phyloP scores from a whole-genome alignment of 2,888 invertebrate species.

The Trichacis sp. region DNA sequence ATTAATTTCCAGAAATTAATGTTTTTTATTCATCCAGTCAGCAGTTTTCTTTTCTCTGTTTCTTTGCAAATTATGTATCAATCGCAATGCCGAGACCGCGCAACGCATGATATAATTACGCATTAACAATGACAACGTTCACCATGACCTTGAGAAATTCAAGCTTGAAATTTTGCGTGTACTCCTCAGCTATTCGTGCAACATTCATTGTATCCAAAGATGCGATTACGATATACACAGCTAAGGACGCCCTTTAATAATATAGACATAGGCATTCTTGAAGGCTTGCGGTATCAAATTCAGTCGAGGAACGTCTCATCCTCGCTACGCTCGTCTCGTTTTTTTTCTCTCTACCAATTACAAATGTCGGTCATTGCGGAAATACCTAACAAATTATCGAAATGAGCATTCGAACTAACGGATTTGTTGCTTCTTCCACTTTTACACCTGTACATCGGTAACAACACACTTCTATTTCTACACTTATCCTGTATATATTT shows the following conservation, averaged over 20 bases:
- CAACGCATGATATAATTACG: slow-evolving; percentile 1
- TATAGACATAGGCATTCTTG: slow-evolving; percentile 48
- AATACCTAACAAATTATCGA: slow-evolving; percentile 33
- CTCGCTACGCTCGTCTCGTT: slow-evolving; percentile 31
- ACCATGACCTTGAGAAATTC: slow-evolving; percentile 37
- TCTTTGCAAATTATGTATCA: background rate
- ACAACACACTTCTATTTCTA: slow-evolving; percentile 39
- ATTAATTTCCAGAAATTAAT: no score
- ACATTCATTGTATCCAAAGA: slow-evolving; percentile 40
- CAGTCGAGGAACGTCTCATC: slow-evolving; percentile 34
- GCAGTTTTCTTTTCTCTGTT: no score
- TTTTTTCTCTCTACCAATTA: slow-evolving; percentile 33
- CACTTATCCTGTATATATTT: slow-evolving; percentile 28
- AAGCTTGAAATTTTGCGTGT: slow-evolving; percentile 20
- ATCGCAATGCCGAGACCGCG: background rate
- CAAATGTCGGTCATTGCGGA: slow-evolving; percentile 40
- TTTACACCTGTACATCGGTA: slow-evolving; percentile 46
- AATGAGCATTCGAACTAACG: slow-evolving; percentile 34
- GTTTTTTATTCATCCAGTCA: no score
- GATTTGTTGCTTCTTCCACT: slow-evolving; percentile 24
- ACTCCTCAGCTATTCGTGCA: slow-evolving; percentile 35
- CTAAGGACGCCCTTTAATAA: slow-evolving; percentile 30
- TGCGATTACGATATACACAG: slow-evolving; percentile 26
- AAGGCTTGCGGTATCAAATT: slow-evolving; percentile 50
- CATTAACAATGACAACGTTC: slow-evolving; percentile 8